Evolutionary conservation across 2,797 vertebrate genomes (phyloP).

Genomic region (Helostoma temminkii): DNA sequence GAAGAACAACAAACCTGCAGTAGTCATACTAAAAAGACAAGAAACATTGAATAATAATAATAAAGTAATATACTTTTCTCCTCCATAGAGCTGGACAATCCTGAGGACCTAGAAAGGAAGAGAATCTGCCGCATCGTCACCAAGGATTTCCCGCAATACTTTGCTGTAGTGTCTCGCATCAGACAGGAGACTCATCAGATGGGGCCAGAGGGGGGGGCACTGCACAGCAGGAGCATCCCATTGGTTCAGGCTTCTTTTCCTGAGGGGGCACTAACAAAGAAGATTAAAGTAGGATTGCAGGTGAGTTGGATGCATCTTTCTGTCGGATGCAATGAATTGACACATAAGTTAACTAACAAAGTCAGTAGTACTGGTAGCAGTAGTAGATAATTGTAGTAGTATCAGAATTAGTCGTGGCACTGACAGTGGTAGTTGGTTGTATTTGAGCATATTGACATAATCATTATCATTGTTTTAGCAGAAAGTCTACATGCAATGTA

Average conservation of each 20-base stretch:
- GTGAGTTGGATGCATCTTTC: slow-evolving; percentile 74
- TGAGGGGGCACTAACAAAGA: slow-evolving; percentile 96
- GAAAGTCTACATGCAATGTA: too few species aligned
- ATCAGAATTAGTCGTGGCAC: not conserved
- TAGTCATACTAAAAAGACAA: too few species aligned
- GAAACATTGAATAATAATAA: not conserved
- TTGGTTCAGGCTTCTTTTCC: slow-evolving; percentile 96
- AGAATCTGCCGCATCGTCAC: slow-evolving; percentile 97
- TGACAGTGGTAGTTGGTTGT: too few species aligned
- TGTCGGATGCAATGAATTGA: not conserved
- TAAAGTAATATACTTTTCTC: not conserved
- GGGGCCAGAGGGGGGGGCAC: slow-evolving; percentile 94
- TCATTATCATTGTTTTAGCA: too few species aligned
- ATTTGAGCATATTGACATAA: too few species aligned
- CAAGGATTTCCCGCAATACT: slow-evolving; percentile 99
- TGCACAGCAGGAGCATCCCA: slow-evolving; percentile 92
- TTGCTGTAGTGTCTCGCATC: slow-evolving; percentile 97
- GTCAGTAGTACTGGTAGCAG: too few species aligned
- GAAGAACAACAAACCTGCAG: too few species aligned
- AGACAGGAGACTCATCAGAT: slow-evolving; percentile 98
- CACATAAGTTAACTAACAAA: too few species aligned
- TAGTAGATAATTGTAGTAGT: not conserved
- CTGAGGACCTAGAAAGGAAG: slow-evolving; percentile 94
- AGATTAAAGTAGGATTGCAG: slow-evolving; percentile 98
- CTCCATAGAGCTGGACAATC: slow-evolving; percentile 88